A percentile compares a stretch with the other conserved stretches of the same genome.
Evolutionary conservation across 2,113 vertebrate species (phyloP).

Genomic region (Lophochroa leadbeateri): DNA sequence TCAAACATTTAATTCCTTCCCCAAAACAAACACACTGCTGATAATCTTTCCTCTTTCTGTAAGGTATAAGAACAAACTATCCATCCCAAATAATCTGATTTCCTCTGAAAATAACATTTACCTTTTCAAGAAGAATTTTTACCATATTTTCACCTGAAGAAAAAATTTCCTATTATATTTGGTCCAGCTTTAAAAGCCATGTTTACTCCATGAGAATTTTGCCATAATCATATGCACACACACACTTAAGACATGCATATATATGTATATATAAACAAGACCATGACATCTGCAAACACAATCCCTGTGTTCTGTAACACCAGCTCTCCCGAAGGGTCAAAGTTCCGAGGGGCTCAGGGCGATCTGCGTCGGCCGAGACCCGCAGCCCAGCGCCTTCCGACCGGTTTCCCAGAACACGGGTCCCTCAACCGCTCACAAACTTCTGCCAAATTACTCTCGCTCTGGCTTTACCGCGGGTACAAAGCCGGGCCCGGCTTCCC

Average conservation of each 20-base stretch:
- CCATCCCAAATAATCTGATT: neutral
- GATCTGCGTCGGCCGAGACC: neutral
- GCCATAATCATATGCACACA: neutral
- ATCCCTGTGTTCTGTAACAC: neutral
- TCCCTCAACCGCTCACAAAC: neutral
- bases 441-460: neutral
- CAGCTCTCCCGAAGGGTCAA: neutral
- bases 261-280: fast-evolving
- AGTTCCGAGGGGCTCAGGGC: neutral
- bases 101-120: neutral
- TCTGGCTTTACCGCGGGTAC: neutral
- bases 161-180: neutral
- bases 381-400: neutral
- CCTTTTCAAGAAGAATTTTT: neutral
- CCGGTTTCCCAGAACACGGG: neutral
- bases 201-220: neutral
- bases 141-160: neutral
- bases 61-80: neutral
- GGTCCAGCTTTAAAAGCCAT: neutral
- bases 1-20: neutral
- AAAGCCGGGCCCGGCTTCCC: neutral
- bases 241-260: fast-evolving
- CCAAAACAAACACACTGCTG: neutral
- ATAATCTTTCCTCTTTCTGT: neutral
- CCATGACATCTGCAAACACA: fast-evolving